Evolutionary conservation across 2,797 vertebrate genomes (phyloP), one percentile per base, ranked within the genome.

Genomic region (Mycteria americana): DNA sequence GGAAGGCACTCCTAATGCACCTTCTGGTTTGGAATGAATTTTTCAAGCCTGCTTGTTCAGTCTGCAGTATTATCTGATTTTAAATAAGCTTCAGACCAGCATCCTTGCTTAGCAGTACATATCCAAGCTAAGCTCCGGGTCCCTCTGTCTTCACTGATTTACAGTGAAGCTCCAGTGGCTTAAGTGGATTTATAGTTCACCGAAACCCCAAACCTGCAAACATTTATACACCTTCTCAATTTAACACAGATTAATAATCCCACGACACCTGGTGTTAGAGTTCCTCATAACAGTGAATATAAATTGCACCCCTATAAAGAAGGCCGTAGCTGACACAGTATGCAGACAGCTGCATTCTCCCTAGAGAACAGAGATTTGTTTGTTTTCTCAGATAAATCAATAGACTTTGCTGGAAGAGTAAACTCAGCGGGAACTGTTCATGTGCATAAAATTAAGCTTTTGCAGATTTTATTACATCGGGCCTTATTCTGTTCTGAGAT

Each of bases 311-410:
- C 83, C 74, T 85, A 3, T 62, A 14, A 39, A n/a, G 69, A 37
- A n/a, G 82, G 53, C 56, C 1, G 11, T 11, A 45, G 57, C 90
- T 76, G 67, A 33, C 92, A 22, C 63, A 3, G 18, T 18, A 3
- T n/a, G 69, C 88, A 84, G 93, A 28, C 70, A 85, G 85, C 92
- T 45, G 59, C 59, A 2, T 68, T 11, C 56, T 94, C 96, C 92
- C 90, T 2, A 6, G 91, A 80, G 96, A 53, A 35, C n/a, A 83
- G 87, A 60, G 92, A 88, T 85, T 88, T 85, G 73, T 73, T 90
- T 56, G 64, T 90, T 81, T 57, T 45, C 92, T 85, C 79, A 27
- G 75, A 85, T 70, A 94, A 87, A 95, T 96, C 96, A 93, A 91
- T 93, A 89, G 89, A n/a, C 64, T 88, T 69, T 70, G 37, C 70